A percentile compares a stretch with the other conserved stretches of the same genome.
phyloP scores from a whole-genome alignment of 2,888 invertebrate genomes.

The Dryadula phaetusa region DNA sequence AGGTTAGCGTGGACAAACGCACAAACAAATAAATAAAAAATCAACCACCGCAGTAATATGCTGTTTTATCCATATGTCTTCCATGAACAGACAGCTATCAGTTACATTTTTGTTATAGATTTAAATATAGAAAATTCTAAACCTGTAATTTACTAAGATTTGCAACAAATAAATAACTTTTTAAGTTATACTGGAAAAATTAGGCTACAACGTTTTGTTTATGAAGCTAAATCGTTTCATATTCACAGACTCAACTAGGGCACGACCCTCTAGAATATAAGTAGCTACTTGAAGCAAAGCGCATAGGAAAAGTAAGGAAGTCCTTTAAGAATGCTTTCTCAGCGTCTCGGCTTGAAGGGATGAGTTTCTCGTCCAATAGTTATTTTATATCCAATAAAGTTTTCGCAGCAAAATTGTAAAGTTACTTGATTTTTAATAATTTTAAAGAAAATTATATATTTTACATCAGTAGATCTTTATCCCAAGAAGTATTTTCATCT shows the following conservation, averaged over 20 bases:
- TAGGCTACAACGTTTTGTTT: slow-evolving; percentile 19
- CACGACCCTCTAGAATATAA: slow-evolving; percentile 23
- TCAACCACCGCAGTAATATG: no score
- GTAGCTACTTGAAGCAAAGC: slow-evolving; percentile 16
- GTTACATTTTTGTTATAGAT: no score
- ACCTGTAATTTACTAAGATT: neutral
- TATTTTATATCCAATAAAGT: neutral
- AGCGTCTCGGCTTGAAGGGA: slow-evolving; percentile 19
- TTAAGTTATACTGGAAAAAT: neutral
- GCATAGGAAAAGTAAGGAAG: slow-evolving; percentile 26
- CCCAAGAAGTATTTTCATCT: no score
- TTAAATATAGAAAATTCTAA: neutral
- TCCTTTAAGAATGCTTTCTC: slow-evolving; percentile 28
- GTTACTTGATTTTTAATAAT: neutral
- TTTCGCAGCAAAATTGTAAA: slow-evolving; percentile 12
- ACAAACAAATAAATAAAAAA: no score
- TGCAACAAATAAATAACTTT: neutral
- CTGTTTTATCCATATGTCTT: no score
- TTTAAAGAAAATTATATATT: neutral
- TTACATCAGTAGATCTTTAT: no score
- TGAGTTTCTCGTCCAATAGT: slow-evolving; percentile 15
- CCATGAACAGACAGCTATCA: no score
- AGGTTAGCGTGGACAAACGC: no score
- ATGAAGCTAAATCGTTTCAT: slow-evolving; percentile 16
- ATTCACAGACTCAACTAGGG: slow-evolving; percentile 19